Percentiles rank a stretch among this genome's conserved stretches.
Evolutionary conservation across 2,113 vertebrate genomes (phyloP).

Genomic region (Paradoxurus hermaphroditus): DNA sequence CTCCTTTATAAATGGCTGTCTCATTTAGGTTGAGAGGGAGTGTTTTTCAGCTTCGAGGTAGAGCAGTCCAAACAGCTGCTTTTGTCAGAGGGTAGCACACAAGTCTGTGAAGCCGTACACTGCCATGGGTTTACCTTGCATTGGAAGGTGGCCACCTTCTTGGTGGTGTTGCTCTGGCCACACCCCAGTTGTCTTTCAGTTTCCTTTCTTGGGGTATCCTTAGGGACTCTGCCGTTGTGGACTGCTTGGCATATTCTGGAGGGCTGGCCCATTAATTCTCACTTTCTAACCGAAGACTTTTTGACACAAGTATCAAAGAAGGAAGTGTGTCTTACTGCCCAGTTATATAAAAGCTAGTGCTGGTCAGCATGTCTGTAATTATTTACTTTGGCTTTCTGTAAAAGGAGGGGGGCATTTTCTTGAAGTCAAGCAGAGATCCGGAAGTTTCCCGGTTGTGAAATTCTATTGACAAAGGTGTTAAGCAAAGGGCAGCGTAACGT

Average conservation of each 20-base stretch:
- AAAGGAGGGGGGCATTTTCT: constrained; percentile 77
- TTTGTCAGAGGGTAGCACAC: constrained; percentile 48
- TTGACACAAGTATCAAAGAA: constrained; percentile 78
- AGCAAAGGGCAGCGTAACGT: constrained; percentile 78
- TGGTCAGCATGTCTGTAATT: constrained; percentile 77
- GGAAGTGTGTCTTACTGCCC: constrained; percentile 71
- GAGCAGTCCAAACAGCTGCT: constrained; percentile 66
- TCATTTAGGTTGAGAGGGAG: constrained; percentile 57
- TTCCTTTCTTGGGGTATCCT: constrained; percentile 79
- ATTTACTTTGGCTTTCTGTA: constrained; percentile 77
- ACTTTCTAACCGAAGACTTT: constrained; percentile 79
- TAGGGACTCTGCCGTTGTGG: constrained; percentile 65
- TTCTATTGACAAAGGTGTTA: constrained; percentile 82
- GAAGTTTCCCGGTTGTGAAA: constrained; percentile 82
- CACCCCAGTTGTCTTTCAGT: constrained; percentile 77
- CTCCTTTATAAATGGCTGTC: constrained; percentile 72
- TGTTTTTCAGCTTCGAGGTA: constrained; percentile 56
- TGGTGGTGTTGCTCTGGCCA: constrained; percentile 76
- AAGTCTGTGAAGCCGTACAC: constrained; percentile 53
- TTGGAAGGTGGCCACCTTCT: constrained; percentile 79
- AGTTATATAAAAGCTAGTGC: constrained; percentile 75
- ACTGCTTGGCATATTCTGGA: constrained; percentile 50
- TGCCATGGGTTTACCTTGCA: constrained; percentile 67
- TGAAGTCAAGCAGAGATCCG: constrained; percentile 79
- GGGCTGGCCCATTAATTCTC: constrained; percentile 49